phyloP scores from a whole-genome alignment of 2,113 vertebrate species.

The Anarrhichthys ocellatus region DNA sequence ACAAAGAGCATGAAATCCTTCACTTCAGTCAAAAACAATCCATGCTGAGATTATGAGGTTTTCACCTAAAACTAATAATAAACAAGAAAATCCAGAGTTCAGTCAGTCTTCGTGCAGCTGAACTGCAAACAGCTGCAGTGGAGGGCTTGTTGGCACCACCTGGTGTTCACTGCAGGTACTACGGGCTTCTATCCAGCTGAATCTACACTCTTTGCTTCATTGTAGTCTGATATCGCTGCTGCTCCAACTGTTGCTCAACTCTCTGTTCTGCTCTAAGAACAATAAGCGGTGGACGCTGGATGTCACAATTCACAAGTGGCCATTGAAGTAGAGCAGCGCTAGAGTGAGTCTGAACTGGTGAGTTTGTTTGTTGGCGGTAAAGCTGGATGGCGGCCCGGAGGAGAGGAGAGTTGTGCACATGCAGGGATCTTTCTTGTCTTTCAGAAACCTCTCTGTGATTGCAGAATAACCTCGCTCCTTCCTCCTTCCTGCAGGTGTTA shows the following conservation, averaged over 20 bases:
- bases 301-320: background rate
- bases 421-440: background rate
- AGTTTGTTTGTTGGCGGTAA: slow-evolving; percentile 32
- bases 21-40: background rate
- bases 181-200: background rate
- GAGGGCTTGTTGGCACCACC: slow-evolving; percentile 55
- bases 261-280: background rate
- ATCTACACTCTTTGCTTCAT: background rate
- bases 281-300: background rate
- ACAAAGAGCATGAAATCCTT: background rate
- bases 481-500: slow-evolving; percentile 7
- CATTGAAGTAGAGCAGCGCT: background rate
- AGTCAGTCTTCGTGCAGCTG: background rate
- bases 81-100: background rate
- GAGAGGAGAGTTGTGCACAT: background rate
- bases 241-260: background rate
- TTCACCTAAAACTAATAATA: background rate
- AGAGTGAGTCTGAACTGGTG: slow-evolving; percentile 3
- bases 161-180: slow-evolving; percentile 39
- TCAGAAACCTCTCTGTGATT: slow-evolving; percentile 16
- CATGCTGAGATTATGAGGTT: background rate
- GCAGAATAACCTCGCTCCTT: slow-evolving; percentile 21
- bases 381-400: slow-evolving; percentile 7
- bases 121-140: background rate
- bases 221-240: background rate